A percentile compares a stretch with the other conserved stretches of the same genome.
These are phyloP conservation scores for Endomychus coccineus DNA, from an alignment of 2,888 invertebrate species.

Conservation along the genomic window DNA sequence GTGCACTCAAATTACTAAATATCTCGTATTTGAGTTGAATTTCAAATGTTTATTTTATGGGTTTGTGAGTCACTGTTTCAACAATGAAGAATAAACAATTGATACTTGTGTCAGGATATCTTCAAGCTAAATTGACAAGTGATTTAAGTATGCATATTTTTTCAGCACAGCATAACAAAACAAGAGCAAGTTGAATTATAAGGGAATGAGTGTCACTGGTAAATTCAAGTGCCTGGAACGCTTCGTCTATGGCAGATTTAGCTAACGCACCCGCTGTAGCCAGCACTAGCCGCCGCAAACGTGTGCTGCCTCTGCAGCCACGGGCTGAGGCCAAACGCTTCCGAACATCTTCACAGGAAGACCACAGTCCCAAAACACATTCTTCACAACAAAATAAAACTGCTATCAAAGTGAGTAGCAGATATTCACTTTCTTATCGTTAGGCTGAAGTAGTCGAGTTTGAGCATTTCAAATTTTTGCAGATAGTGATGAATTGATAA, in stretches of 20 bases:
- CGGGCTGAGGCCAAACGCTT: constrained; percentile 54
- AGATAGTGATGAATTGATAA: too few species aligned
- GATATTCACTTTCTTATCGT: too few species aligned
- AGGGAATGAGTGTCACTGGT: constrained; percentile 46
- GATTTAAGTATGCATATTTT: constrained; percentile 7
- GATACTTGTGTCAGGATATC: constrained; percentile 14
- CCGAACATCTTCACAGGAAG: constrained; percentile 45
- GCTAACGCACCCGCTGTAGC: constrained; percentile 64
- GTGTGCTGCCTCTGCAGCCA: constrained; percentile 51
- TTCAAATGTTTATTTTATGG: too few species aligned
- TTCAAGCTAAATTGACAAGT: constrained; percentile 21
- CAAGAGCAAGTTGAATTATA: constrained; percentile 35
- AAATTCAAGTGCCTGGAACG: constrained; percentile 64
- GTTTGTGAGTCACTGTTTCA: too few species aligned
- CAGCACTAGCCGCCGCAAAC: constrained; percentile 48
- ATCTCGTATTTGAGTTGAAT: too few species aligned
- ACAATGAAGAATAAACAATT: neutral
- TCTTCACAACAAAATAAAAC: constrained; percentile 14
- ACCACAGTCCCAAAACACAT: constrained; percentile 11
- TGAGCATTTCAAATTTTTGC: too few species aligned
- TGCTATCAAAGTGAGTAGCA: constrained; percentile 9
- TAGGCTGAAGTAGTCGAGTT: too few species aligned
- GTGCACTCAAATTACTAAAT: too few species aligned
- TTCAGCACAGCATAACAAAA: constrained; percentile 25
- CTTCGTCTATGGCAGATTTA: constrained; percentile 89